Percentiles rank a stretch among this genome's conserved stretches.
phyloP scores from a whole-genome alignment of 1,140 invertebrate genomes.

The Papilio helenus region DNA sequence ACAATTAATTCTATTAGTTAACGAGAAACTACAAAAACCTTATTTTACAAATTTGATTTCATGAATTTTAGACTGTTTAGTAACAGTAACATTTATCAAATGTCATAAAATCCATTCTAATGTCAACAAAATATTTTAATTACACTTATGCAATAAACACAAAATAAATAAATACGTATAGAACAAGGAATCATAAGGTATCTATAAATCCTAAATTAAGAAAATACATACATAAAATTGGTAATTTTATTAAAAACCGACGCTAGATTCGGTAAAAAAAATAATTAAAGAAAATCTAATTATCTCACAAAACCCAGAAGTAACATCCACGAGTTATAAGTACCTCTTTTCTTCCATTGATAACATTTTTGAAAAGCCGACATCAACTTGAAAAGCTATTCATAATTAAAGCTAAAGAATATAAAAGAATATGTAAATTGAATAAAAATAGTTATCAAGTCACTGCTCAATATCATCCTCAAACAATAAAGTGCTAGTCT shows the following conservation, averaged over 20 bases:
- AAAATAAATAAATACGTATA: conserved; percentile 61
- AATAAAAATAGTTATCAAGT: conserved; percentile 74
- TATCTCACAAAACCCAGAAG: conserved; percentile 72
- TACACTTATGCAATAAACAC: conserved; percentile 39
- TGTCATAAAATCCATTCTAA: conserved; percentile 39
- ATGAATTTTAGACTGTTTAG: conserved; percentile 64
- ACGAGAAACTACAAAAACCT: conserved; percentile 65
- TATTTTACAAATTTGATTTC: conserved; percentile 65
- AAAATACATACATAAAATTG: conserved; percentile 54
- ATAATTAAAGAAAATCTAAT: conserved; percentile 66
- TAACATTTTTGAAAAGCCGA: conserved; percentile 81
- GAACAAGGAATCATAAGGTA: conserved; percentile 61
- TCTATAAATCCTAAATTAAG: conserved; percentile 54
- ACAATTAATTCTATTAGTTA: conserved; percentile 81
- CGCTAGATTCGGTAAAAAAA: conserved; percentile 62
- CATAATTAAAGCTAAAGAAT: conserved; percentile 77
- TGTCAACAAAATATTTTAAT: conserved; percentile 34
- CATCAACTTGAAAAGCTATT: conserved; percentile 80
- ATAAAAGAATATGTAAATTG: conserved; percentile 65
- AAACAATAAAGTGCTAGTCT: conserved; percentile 63
- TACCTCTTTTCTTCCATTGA: conserved; percentile 79
- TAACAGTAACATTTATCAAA: conserved; percentile 57
- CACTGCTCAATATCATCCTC: conserved; percentile 63
- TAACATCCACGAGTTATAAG: conserved; percentile 78
- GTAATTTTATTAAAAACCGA: conserved; percentile 54